These are phyloP conservation scores for Poecilobothrus nobilitatus DNA, from an alignment of 2,888 invertebrate genomes.

Conservation along the genomic window DNA sequence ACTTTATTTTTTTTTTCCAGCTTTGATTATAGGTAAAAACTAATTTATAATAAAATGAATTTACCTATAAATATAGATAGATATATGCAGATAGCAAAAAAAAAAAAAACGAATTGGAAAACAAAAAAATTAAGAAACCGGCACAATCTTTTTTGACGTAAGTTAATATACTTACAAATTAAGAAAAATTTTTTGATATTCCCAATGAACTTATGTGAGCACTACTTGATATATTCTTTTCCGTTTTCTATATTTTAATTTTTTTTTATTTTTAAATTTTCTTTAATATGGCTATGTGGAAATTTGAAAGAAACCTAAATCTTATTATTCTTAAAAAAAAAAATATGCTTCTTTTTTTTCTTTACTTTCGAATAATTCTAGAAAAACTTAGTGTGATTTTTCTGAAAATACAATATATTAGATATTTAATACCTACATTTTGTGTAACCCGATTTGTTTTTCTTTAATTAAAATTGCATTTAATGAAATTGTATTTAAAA, in stretches of 20 bases:
- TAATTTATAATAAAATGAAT: no score
- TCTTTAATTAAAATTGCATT: no score
- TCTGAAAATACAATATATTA: not conserved
- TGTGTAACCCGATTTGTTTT: no score
- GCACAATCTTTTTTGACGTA: not conserved
- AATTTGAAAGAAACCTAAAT: not conserved
- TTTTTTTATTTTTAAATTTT: not conserved
- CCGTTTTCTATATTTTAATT: no score
- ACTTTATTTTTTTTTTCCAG: no score
- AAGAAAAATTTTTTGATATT: not conserved
- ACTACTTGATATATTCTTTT: not conserved
- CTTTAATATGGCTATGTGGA: not conserved
- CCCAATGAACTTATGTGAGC: not conserved
- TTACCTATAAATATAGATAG: no score
- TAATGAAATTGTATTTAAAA: no score
- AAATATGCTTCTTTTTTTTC: not conserved
- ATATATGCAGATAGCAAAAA: no score
- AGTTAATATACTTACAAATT: not conserved
- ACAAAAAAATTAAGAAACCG: not conserved
- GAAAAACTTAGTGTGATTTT: not conserved
- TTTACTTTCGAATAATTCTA: not conserved
- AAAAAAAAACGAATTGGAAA: not conserved
- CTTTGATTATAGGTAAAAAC: no score
- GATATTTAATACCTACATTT: no score
- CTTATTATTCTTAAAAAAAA: not conserved